Base-by-base conservation (phyloP, 35 echinoderm and acorn worm species). In the Anneissia japonica region DNA sequence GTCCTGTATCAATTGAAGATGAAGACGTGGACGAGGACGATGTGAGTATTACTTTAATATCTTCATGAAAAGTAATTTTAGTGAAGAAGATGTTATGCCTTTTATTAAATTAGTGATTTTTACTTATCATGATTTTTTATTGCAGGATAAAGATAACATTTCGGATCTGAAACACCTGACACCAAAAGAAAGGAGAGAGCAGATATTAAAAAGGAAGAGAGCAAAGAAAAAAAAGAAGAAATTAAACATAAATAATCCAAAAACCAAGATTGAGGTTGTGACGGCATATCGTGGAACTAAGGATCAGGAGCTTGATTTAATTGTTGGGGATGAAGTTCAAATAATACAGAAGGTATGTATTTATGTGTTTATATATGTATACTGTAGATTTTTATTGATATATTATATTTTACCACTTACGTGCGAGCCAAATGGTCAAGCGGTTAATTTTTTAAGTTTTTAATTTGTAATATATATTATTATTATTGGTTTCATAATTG, bases 211-310 rank as follows among this genome's bases (percentile, higher is more conserved):
- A 78, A 93, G 93, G 74, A 97, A 89, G 82, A 74, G 87, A 75
- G 72, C 79, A 39, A 55, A 89, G 6, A 93, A 93, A 73, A 97
- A 89, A 77, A 93, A 87, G 76, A 93, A 97, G 81, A 93, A 97
- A 34, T 23, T 12, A 26, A 26, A 64, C 28, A 39, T 26, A 14
- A 81, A 38, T 36, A 85, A 77, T 28, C 35, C 89, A 4, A 88
- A 88, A 77, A 93, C 88, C 1, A 97, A 84, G 82, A 93, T 97
- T 34, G 26, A 93, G 2, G 95, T 97, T 0, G 82, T 93, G 37
- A 93, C 95, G 6, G 95, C 95, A 9, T 97, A 89, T 45, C 90
- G 82, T 74, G 88, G 81, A 30, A 86, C 79, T 56, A 97, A 90
- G 81, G 95, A 97, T 37, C 84, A 87, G 9, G 95, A 97, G 41